These are phyloP conservation scores for Agrochola lota DNA, from an alignment of 2,888 invertebrate species.

Conservation along the genomic window DNA sequence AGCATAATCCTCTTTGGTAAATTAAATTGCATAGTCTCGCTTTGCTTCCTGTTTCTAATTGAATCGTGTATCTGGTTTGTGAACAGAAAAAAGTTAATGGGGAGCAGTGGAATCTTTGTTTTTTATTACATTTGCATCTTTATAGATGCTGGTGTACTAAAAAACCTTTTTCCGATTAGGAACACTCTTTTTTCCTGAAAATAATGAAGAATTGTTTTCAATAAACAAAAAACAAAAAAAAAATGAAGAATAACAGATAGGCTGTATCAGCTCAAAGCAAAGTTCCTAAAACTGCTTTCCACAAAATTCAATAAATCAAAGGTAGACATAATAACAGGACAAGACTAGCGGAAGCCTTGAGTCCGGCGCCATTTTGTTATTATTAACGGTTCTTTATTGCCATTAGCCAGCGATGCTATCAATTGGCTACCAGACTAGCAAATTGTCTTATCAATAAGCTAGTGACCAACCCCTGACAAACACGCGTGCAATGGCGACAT, in stretches of 20 bases:
- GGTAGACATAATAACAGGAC: constrained; percentile 18
- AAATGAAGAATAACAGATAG: too few relatives aligned
- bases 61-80: constrained; percentile 31
- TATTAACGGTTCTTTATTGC: constrained; percentile 21
- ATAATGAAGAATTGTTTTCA: neutral
- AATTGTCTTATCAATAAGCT: constrained; percentile 20
- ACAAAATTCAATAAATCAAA: constrained; percentile 7
- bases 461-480: too few relatives aligned
- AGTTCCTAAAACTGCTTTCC: too few relatives aligned
- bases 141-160: neutral
- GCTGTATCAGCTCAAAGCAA: too few relatives aligned
- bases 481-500: neutral
- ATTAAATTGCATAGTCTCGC: constrained; percentile 30
- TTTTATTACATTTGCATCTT: too few relatives aligned
- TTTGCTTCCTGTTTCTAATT: constrained; percentile 32
- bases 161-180: neutral
- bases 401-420: constrained; percentile 14
- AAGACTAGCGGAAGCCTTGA: constrained; percentile 1
- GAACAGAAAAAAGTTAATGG: constrained; percentile 37
- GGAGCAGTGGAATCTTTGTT: neutral
- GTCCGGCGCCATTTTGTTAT: neutral
- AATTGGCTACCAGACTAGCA: constrained; percentile 5
- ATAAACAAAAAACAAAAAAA: neutral
- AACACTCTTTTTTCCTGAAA: neutral
- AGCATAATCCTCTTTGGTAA: constrained; percentile 27